Conservation (phyloP, 2,888 invertebrate species). For the Coleophora deauratella region DNA sequence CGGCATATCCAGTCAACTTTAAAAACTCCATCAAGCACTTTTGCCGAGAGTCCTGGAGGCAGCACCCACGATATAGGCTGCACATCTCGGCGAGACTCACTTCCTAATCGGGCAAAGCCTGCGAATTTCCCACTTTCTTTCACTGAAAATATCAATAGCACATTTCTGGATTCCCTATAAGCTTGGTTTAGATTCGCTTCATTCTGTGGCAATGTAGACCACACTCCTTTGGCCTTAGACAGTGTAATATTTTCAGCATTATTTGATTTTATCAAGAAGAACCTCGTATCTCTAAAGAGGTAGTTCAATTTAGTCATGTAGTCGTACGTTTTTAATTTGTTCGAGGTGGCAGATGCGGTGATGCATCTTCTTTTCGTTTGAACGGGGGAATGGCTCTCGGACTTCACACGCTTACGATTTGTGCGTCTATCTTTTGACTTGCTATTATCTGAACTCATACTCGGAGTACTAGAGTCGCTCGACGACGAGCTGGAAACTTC, state of each 20-base stretch:
- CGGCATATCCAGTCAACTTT: constrained; percentile 98
- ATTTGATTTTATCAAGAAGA: constrained; percentile 98
- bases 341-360: constrained; percentile 29
- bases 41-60: constrained; percentile 93
- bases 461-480: constrained; percentile 80
- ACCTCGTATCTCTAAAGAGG: constrained; percentile 93
- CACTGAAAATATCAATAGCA: constrained; percentile 96
- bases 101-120: constrained; percentile 93
- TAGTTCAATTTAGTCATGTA: constrained; percentile 93
- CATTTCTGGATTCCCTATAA: constrained; percentile 93
- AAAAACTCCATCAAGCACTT: constrained; percentile 96
- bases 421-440: constrained; percentile 76
- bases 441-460: constrained; percentile 84
- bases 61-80: constrained; percentile 94
- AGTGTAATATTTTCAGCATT: constrained; percentile 97
- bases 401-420: constrained; percentile 72
- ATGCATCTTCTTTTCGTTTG: constrained; percentile 52
- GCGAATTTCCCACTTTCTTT: constrained; percentile 98
- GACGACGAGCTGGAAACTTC: constrained; percentile 90
- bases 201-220: constrained; percentile 98
- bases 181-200: constrained; percentile 97
- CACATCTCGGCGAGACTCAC: constrained; percentile 92
- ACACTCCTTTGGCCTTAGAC: constrained; percentile 96
- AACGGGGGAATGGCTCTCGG: constrained; percentile 53
- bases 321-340: constrained; percentile 82